Evolutionary conservation across 2,888 invertebrate genomes (phyloP).

Genomic region (Andrena praecox): DNA sequence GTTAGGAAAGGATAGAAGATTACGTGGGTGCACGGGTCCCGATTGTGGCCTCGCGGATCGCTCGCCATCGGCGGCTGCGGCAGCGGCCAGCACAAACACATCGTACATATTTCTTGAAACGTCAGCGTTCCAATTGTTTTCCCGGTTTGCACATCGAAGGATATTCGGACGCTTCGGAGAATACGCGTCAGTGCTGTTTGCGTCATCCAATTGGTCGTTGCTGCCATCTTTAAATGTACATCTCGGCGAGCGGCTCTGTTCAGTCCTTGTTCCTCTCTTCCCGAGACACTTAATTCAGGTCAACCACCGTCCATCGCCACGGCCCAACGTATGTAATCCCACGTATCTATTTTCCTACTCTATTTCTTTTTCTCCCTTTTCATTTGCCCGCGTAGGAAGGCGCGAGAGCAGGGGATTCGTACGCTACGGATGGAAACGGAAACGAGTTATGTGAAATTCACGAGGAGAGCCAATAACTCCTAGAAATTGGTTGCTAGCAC

Average conservation of each 20-base stretch:
- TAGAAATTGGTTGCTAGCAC: constrained; percentile 11
- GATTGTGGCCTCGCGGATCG: not conserved
- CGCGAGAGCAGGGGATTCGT: not conserved
- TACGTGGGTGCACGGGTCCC: not conserved
- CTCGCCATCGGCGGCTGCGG: not conserved
- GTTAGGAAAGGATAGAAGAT: not conserved
- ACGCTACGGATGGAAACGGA: not conserved
- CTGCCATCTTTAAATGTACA: constrained; percentile 1
- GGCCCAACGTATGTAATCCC: not conserved
- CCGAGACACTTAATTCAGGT: not conserved
- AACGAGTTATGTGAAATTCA: not conserved
- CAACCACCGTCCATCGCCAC: not conserved
- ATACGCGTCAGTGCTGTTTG: not conserved
- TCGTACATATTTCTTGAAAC: not conserved
- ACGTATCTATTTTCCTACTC: not conserved
- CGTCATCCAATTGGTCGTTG: constrained; percentile 16
- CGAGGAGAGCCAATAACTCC: not conserved
- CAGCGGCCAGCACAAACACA: not conserved
- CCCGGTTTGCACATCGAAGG: constrained; percentile 8
- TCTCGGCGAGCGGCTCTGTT: not conserved
- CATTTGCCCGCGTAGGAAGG: not conserved
- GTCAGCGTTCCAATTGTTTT: constrained; percentile 14
- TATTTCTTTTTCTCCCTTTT: not conserved
- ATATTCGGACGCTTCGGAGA: constrained; percentile 15
- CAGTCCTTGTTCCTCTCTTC: constrained; percentile 1